Evolutionary conservation across 1,140 invertebrate species (phyloP), one percentile per base, ranked within the genome.

Genomic region (Venturia canescens): DNA sequence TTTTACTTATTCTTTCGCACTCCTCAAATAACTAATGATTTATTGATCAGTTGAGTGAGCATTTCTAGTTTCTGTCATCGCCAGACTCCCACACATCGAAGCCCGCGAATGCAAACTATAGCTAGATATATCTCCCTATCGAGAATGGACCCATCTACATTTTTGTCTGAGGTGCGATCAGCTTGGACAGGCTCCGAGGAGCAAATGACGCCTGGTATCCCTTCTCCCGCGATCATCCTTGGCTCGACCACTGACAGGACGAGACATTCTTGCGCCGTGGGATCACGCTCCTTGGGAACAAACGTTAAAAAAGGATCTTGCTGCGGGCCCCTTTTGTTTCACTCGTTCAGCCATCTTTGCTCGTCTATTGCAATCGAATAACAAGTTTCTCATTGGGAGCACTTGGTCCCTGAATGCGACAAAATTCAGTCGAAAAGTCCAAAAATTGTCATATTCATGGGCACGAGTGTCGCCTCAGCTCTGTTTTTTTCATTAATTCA

Each of bases 141-240:
- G 9, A 66, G 63, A 66, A 66, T 66, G 27, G 63, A 11, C 63
- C 63, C 13, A 66, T 66, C 23, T 66, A 26, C 63, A 66, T 66
- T 66, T 66, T 66, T 66, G 63, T 29, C 63, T 66, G 63, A 66
- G 63, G 63, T 66, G 63, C 63, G 63, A 66, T 66, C 63, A 13
- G 18, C 63, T 66, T 27, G 63, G 63, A 66, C 63, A 66, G 63
- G 63, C 63, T 18, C 23, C 63, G 63, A 13, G 29, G 63, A 29
- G 29, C 29, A 66, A 66, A 66, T 66, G 63, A 66, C 23, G 63
- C 27, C 26, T 6, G 23, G 9, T 15, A 26, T 15, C 63, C 63
- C 27, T 27, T 7, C 63, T 66, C 63, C 29, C 26, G 63, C 63
- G 63, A 66, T 26, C 26, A 66, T 66, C 27, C 63, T 23, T 29